Percentiles rank a stretch among this genome's conserved stretches.
Evolutionary conservation across 2,113 vertebrate species (phyloP).

Genomic region (Megaceryle torquata): DNA sequence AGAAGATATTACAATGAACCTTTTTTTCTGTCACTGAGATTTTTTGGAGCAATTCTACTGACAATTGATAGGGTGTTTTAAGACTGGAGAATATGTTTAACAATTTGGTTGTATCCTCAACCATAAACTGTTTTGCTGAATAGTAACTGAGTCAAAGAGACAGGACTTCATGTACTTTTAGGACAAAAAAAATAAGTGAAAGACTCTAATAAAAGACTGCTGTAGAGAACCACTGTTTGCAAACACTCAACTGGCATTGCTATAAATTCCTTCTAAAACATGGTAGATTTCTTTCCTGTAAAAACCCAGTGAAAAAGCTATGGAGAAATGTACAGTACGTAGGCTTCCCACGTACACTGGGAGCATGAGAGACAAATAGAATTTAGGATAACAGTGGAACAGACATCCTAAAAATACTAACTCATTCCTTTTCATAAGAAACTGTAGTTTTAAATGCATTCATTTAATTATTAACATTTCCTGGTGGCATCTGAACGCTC

Average conservation of each 20-base stretch:
- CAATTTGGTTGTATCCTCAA: neutral
- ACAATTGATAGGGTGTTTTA: slow-evolving; percentile 41
- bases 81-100: slow-evolving; percentile 14
- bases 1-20: slow-evolving; percentile 20
- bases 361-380: neutral
- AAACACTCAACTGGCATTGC: neutral
- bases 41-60: slow-evolving; percentile 21
- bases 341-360: neutral
- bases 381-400: neutral
- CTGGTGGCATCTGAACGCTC: neutral
- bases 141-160: neutral
- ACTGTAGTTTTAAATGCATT: neutral
- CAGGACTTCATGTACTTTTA: neutral
- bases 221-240: neutral
- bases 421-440: neutral
- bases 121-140: neutral
- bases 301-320: neutral
- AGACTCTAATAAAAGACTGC: neutral
- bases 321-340: neutral
- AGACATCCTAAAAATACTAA: neutral
- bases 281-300: neutral
- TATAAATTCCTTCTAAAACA: neutral
- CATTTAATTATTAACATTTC: neutral
- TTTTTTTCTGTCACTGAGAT: slow-evolving; percentile 33
- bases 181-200: neutral